phyloP scores from a whole-genome alignment of 2,888 invertebrate species.

The Xiphydria camelus region DNA sequence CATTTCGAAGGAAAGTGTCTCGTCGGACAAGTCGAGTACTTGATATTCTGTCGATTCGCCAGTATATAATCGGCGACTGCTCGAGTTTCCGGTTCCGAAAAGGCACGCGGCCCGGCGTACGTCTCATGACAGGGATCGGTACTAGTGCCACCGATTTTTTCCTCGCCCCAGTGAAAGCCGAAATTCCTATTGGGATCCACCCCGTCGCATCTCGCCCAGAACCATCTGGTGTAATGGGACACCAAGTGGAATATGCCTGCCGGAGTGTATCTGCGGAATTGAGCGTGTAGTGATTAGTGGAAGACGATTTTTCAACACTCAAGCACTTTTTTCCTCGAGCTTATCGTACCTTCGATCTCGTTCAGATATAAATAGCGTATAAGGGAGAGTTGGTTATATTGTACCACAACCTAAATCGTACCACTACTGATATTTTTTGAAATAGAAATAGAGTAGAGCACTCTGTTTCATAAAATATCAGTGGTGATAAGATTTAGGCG shows the following conservation, averaged over 20 bases:
- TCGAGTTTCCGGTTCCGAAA: slow-evolving; percentile 78
- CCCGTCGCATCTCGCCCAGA: slow-evolving; percentile 68
- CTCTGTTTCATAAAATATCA: no score
- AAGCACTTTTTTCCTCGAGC: no score
- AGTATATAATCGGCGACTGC: slow-evolving; percentile 70
- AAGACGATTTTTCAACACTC: no score
- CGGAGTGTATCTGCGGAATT: slow-evolving; percentile 27
- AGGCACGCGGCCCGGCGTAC: slow-evolving; percentile 72
- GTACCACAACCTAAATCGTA: neutral
- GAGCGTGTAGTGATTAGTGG: neutral
- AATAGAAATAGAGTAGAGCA: no score
- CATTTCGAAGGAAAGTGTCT: slow-evolving; percentile 10
- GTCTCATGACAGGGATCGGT: slow-evolving; percentile 73
- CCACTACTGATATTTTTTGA: no score
- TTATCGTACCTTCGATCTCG: no score
- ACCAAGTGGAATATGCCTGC: slow-evolving; percentile 43
- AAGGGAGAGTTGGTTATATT: no score
- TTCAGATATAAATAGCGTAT: no score
- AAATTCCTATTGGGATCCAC: slow-evolving; percentile 81
- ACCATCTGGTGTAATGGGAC: slow-evolving; percentile 60
- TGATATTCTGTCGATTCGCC: slow-evolving; percentile 55
- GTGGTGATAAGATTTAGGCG: no score
- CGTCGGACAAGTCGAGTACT: slow-evolving; percentile 34
- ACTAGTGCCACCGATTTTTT: slow-evolving; percentile 60
- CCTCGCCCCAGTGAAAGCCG: slow-evolving; percentile 73